A percentile compares a stretch with the other conserved stretches of the same genome.
These are phyloP conservation scores for Leptura quadrifasciata DNA, from an alignment of 2,888 invertebrate genomes.

Conservation along the genomic window DNA sequence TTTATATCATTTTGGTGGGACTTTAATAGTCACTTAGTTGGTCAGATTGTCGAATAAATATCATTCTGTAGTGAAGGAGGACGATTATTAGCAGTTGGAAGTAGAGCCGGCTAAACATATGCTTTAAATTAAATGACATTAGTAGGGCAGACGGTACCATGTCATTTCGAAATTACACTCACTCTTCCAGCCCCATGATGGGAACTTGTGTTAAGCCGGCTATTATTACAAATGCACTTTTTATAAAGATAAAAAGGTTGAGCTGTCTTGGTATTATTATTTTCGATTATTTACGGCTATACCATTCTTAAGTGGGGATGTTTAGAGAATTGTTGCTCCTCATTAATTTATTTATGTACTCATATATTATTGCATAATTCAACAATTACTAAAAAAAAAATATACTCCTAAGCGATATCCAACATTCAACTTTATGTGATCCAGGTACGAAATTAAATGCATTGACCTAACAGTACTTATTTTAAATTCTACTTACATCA, in stretches of 20 bases:
- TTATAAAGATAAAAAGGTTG: conserved; percentile 38
- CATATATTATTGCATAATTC: too few species aligned
- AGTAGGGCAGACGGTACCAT: conserved; percentile 63
- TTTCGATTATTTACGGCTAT: conserved; percentile 18
- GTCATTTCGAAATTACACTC: conserved; percentile 65
- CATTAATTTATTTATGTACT: too few species aligned
- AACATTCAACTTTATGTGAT: too few species aligned
- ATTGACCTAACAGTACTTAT: too few species aligned
- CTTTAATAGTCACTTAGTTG: conserved; percentile 63
- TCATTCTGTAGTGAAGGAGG: conserved; percentile 49
- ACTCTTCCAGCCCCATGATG: conserved; percentile 47
- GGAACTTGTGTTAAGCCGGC: conserved; percentile 54
- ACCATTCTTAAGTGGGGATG: not conserved
- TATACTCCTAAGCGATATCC: too few species aligned
- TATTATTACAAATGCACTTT: conserved; percentile 58
- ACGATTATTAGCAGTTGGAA: conserved; percentile 52
- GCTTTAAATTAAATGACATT: conserved; percentile 70
- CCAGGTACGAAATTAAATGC: too few species aligned
- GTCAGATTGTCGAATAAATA: conserved; percentile 57
- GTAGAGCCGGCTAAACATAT: conserved; percentile 65
- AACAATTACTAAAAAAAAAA: too few species aligned
- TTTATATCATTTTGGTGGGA: conserved; percentile 64
- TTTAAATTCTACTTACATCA: too few species aligned
- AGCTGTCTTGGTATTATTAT: conserved; percentile 20
- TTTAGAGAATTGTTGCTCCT: too few species aligned